A percentile compares a stretch with the other conserved stretches of the same genome.
These are phyloP conservation scores for Tipula vernalis DNA, from an alignment of 2,888 invertebrate genomes.

Conservation along the genomic window DNA sequence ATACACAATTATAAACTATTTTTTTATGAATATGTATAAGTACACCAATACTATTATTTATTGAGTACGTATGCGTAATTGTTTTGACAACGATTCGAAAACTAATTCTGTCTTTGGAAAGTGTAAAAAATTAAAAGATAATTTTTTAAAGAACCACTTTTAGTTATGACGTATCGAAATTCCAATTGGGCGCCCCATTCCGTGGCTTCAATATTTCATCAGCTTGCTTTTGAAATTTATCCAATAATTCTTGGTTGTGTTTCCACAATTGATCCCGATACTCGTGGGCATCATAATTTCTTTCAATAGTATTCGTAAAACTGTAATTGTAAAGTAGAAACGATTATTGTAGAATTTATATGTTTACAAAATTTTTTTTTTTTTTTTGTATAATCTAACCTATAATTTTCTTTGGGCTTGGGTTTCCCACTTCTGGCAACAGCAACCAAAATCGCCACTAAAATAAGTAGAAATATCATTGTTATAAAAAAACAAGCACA, in stretches of 20 bases:
- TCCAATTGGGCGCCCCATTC: background rate
- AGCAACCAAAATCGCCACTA: background rate
- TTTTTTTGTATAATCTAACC: too few relatives aligned
- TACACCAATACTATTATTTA: too few relatives aligned
- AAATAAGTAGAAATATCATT: background rate
- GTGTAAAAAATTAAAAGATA: background rate
- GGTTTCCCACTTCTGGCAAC: background rate
- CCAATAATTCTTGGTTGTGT: background rate
- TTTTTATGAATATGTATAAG: too few relatives aligned
- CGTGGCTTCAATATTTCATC: background rate
- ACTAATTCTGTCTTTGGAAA: background rate
- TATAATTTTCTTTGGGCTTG: background rate
- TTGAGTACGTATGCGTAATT: background rate
- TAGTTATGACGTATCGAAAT: background rate
- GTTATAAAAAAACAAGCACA: background rate
- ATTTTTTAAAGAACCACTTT: background rate
- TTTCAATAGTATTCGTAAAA: too few relatives aligned
- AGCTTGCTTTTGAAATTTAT: background rate
- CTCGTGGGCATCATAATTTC: too few relatives aligned
- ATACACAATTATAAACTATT: too few relatives aligned
- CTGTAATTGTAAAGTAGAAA: background rate
- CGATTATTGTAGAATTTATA: background rate
- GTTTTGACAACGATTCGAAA: background rate
- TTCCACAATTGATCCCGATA: background rate
- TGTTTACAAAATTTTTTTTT: background rate